phyloP scores from a whole-genome alignment of 2,797 vertebrate species.

The Chromobotia macracanthus region DNA sequence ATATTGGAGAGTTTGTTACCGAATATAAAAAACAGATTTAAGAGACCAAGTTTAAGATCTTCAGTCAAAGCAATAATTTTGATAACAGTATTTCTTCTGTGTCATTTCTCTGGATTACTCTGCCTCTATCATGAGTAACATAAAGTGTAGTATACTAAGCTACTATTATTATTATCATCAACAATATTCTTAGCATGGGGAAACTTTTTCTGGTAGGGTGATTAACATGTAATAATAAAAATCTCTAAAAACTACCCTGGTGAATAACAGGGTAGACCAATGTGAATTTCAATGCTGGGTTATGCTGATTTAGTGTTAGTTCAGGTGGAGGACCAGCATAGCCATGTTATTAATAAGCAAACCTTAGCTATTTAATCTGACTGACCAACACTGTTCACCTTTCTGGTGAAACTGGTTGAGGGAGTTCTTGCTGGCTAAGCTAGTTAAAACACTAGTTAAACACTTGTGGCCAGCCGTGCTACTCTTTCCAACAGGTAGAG shows the following conservation, averaged over 20 bases:
- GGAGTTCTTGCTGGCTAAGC: background rate
- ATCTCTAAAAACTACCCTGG: too few species aligned
- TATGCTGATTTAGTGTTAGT: too few species aligned
- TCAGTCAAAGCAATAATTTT: constrained; percentile 18
- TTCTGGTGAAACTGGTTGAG: background rate
- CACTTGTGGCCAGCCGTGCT: background rate
- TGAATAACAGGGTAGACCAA: too few species aligned
- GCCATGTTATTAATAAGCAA: too few species aligned
- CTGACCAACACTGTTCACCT: too few species aligned
- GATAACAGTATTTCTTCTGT: constrained; percentile 28
- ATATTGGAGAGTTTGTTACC: constrained; percentile 25
- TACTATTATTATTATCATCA: too few species aligned
- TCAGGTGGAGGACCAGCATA: too few species aligned
- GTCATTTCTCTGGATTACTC: constrained; percentile 65
- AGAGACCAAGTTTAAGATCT: constrained; percentile 12
- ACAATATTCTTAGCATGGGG: too few species aligned
- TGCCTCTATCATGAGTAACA: constrained; percentile 18
- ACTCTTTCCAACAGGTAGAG: background rate
- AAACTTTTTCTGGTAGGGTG: too few species aligned
- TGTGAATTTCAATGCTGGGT: too few species aligned
- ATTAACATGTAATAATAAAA: too few species aligned
- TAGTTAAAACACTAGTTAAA: background rate
- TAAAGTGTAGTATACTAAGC: background rate
- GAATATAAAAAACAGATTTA: constrained; percentile 22
- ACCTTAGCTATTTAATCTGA: too few species aligned